Evolutionary conservation across 2,888 invertebrate genomes (phyloP), one percentile per base, ranked within the genome.

Genomic region (Tetheella fluctuosa): DNA sequence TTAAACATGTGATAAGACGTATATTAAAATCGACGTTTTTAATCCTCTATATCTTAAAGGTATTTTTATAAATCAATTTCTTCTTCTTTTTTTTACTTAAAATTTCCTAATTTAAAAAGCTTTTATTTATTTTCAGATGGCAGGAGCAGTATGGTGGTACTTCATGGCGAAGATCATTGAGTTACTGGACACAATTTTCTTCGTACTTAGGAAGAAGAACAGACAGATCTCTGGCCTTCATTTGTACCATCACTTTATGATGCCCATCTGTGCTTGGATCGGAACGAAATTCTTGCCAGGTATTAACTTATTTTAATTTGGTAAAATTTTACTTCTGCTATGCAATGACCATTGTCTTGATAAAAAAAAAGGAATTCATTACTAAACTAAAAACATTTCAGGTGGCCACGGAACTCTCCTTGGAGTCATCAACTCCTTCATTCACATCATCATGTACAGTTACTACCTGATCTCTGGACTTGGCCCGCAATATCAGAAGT

Each of bases 391-490:
- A n/a, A 52, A 54, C 0, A 23, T 55, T 88, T 68, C 91, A 96
- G 97, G 97, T 83, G 98, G 98, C 28, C 98, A 98, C 81, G 96
- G 96, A 17, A 97, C 98, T 0, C 94, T 98, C 0, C 95, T 98
- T 25, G 97, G 98, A 0, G 94, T 97, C 64, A 95, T 98, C 73
- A 98, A 98, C 87, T 96, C 97, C 0, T 96, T 97, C 82, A 97
- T 98, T 61, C 98, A 98, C 87, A 94, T 98, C 60, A 94, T 98
- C 64, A 98, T 98, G 98, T 98, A 98, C 88, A 94, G 95, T 0
- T 98, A 98, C 87, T 98, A 98, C 86, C 94, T 98, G 77, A 93
- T 98, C 67, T 95, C 98, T 0, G 98, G 97, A 0, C 94, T 98
- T 63, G 98, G 98, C 6, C 98, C 98, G 0, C 94, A 96, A 71